Conservation (phyloP, 2,888 invertebrate species). For the Rhingia rostrata region DNA sequence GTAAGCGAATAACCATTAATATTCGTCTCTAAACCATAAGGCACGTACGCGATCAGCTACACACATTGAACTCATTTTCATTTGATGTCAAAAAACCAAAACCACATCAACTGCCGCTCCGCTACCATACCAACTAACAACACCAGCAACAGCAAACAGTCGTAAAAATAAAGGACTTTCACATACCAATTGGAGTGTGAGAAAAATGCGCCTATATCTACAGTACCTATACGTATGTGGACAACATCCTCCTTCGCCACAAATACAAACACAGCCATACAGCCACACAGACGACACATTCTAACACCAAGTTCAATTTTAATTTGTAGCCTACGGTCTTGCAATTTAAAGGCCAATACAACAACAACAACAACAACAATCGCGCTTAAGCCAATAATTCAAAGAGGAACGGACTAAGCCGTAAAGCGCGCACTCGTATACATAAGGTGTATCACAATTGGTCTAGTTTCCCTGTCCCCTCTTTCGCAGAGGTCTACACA, state of each 20-base stretch:
- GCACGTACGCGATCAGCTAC: conserved; percentile 51
- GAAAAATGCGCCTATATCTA: conserved; percentile 13
- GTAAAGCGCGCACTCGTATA: background rate
- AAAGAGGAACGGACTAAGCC: conserved; percentile 38
- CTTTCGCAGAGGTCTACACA: background rate
- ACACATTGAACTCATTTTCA: conserved; percentile 30
- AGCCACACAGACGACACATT: conserved; percentile 15
- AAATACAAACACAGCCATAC: background rate
- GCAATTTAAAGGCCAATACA: conserved; percentile 11
- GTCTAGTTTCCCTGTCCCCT: conserved; percentile 49
- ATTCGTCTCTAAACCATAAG: conserved; percentile 35
- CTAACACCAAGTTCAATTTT: conserved; percentile 36
- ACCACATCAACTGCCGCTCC: too few species aligned
- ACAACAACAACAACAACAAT: conserved; percentile 5
- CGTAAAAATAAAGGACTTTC: conserved; percentile 24
- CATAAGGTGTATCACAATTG: conserved; percentile 57
- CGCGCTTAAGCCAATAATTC: conserved; percentile 38
- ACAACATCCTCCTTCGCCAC: conserved; percentile 22
- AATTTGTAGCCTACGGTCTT: conserved; percentile 26
- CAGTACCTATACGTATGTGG: background rate
- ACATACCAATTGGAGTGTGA: conserved; percentile 37
- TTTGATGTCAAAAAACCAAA: conserved; percentile 24
- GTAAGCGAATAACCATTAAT: conserved; percentile 29
- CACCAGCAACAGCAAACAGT: background rate
- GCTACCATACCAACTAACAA: background rate